These are phyloP conservation scores for Dermolepida albohirtum DNA, from an alignment of 2,888 invertebrate genomes.

Conservation along the genomic window DNA sequence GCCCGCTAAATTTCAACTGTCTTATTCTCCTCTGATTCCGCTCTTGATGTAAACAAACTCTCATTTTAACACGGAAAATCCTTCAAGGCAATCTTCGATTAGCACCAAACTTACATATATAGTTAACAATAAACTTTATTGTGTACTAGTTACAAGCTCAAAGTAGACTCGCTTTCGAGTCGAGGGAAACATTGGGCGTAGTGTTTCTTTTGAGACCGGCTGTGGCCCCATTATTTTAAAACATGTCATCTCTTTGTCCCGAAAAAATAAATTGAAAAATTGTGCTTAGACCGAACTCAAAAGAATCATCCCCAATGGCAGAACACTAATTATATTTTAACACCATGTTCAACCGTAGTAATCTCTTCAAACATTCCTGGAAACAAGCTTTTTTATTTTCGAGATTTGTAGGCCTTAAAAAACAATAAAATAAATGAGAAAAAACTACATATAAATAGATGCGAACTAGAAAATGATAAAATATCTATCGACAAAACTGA, in stretches of 20 bases:
- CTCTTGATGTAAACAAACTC: conserved; percentile 48
- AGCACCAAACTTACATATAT: conserved; percentile 66
- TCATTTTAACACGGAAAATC: conserved; percentile 49
- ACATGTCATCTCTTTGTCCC: neutral
- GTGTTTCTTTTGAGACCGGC: conserved; percentile 9
- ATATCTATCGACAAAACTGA: conserved; percentile 19
- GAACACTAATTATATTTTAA: conserved; percentile 35
- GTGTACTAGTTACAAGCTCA: conserved; percentile 60
- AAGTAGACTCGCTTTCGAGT: conserved; percentile 39
- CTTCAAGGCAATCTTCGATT: conserved; percentile 63
- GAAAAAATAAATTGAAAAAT: conserved; percentile 8
- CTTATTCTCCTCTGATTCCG: conserved; percentile 35
- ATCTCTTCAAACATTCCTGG: conserved; percentile 40
- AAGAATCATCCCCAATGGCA: conserved; percentile 14
- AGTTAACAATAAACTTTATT: conserved; percentile 62
- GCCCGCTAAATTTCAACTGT: conserved; percentile 12
- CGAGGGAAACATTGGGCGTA: conserved; percentile 14
- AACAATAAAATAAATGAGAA: conserved; percentile 21
- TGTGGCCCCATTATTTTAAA: conserved; percentile 27
- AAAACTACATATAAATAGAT: conserved; percentile 18
- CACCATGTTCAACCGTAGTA: conserved; percentile 36
- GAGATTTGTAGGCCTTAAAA: conserved; percentile 40
- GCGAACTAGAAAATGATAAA: conserved; percentile 30
- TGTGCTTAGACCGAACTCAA: conserved; percentile 29
- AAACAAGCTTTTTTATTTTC: conserved; percentile 31